Base-by-base conservation (phyloP, 2,113 vertebrate genomes). In the Nothocercus nigrocapillus region DNA sequence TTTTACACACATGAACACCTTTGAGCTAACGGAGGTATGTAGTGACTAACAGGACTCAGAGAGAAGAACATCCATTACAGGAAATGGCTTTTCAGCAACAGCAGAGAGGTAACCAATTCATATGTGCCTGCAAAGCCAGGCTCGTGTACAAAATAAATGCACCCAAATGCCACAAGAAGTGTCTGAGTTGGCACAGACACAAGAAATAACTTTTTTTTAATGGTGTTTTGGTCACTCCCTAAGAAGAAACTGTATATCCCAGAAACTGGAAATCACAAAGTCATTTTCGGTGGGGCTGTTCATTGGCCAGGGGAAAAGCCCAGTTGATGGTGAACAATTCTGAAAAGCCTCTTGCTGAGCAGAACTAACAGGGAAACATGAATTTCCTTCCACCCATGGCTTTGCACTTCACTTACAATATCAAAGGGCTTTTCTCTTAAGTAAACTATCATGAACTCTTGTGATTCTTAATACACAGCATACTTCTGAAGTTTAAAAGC, bases 141-240 rank as follows among this genome's bases (percentile, higher is more conserved):
- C 28, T 5, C 14, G 5, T 0, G 0, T 34, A 34, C 30, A 22
- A 54, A 44, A 53, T 5, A 59, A 47, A 74, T 0, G 1, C 2
- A 34, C 24, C 7, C 19, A 22, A 34, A 13, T 4, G 10, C 27
- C 72, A 54, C 20, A 25, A 40, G 40, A 44, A 66, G 56, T 2
- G 24, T 25, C 44, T 9, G 19, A 30, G 17, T 58, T 2, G 0
- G 9, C 1, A 1, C 16, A 36, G 30, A 13, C 56, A 69, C 36
- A 40, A 36, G 67, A 70, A 70, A 59, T 61, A 34, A 61, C n/a
- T 10, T 45, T 22, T 17, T 34, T 32, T 21, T 51, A 17, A 61
- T 16, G 67, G 16, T n/a, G 45, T n/a, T 47, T 69, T 76, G 82
- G 49, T 58, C 51, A 21, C 12, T 67, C 13, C 56, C 62, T 58